Conservation (phyloP, 2,888 invertebrate species). For the Seira ritae region DNA sequence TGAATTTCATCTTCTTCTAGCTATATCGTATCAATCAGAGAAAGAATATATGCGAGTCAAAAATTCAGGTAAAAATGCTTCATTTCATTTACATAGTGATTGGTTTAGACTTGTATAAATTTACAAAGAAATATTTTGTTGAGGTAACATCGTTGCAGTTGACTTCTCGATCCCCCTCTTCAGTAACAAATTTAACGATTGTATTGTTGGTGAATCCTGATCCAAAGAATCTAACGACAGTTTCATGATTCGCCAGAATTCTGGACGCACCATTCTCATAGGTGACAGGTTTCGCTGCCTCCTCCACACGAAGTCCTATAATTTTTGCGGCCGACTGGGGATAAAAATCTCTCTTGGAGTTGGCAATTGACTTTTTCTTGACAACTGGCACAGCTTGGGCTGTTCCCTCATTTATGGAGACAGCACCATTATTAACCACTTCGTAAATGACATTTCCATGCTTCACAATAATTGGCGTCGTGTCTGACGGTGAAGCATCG, state of each 20-base stretch:
- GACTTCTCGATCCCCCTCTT: constrained; percentile 61
- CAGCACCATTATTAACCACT: constrained; percentile 39
- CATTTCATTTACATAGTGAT: too few relatives aligned
- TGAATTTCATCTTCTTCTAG: constrained; percentile 54
- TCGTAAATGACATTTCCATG: constrained; percentile 51
- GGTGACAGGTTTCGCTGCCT: constrained; percentile 69
- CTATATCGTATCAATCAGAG: constrained; percentile 36
- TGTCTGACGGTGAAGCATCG: constrained; percentile 25
- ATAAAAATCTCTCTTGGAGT: not conserved
- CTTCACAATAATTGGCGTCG: constrained; percentile 30
- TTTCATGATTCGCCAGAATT: constrained; percentile 80
- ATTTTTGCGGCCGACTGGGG: constrained; percentile 60
- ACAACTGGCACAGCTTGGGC: constrained; percentile 19
- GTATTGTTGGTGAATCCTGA: constrained; percentile 82
- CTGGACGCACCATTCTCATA: constrained; percentile 81
- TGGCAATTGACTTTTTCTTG: not conserved
- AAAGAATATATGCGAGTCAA: too few relatives aligned
- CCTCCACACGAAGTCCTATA: constrained; percentile 70
- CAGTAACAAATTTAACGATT: constrained; percentile 71
- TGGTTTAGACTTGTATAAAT: too few relatives aligned
- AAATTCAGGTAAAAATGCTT: too few relatives aligned
- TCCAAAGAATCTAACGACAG: constrained; percentile 85
- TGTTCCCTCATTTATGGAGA: constrained; percentile 25
- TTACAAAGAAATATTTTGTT: constrained; percentile 68
- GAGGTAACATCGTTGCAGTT: constrained; percentile 72